Evolutionary conservation across 2,113 vertebrate genomes (phyloP).

Genomic region (Chionis minor): DNA sequence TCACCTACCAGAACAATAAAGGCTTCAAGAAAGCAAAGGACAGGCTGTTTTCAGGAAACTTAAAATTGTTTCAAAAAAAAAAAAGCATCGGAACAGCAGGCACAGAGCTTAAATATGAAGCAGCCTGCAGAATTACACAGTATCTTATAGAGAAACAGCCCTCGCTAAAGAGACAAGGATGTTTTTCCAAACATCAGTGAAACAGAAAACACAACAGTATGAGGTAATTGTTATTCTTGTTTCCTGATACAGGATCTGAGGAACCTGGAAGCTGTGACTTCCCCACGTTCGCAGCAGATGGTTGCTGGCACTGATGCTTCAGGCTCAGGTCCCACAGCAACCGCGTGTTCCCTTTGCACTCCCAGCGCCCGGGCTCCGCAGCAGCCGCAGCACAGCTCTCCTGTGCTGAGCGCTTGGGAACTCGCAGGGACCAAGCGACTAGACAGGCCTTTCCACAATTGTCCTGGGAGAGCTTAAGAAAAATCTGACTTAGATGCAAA

Average conservation of each 20-base stretch:
- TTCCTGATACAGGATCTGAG: conserved; percentile 14
- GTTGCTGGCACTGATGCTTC: background rate
- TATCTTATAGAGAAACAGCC: background rate
- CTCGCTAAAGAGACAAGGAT: background rate
- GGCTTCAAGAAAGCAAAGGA: background rate
- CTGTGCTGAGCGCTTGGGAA: fast-evolving
- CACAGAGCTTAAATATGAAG: background rate
- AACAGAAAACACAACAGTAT: background rate
- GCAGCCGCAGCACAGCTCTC: background rate
- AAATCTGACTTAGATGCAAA: background rate
- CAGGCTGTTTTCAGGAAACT: background rate
- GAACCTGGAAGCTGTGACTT: background rate
- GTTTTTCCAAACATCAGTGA: background rate
- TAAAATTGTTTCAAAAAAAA: background rate
- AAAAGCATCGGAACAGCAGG: background rate
- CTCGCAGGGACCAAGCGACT: fast-evolving
- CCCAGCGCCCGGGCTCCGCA: background rate
- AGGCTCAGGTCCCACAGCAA: background rate
- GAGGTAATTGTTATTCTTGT: background rate
- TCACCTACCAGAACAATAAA: background rate
- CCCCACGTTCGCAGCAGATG: background rate
- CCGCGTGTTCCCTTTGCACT: background rate
- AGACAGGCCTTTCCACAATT: background rate
- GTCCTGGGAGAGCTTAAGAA: background rate
- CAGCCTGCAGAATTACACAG: background rate